Percentiles rank a stretch among this genome's conserved stretches.
Conservation (phyloP, 2,888 invertebrate species). For the Dioctria linearis region DNA sequence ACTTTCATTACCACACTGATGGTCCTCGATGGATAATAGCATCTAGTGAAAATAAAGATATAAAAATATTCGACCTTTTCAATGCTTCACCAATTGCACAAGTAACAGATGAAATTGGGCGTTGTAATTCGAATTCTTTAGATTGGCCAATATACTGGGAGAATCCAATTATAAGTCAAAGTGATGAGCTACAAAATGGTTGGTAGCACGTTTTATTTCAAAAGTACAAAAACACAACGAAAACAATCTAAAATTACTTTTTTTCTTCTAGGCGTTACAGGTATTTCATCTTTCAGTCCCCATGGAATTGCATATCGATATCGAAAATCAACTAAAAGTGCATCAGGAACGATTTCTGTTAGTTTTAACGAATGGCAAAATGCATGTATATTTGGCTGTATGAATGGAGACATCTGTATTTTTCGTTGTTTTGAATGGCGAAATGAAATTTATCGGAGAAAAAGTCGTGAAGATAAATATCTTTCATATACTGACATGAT, state of each 20-base stretch:
- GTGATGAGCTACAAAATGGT: constrained; percentile 63
- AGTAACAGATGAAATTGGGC: constrained; percentile 59
- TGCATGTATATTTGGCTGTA: constrained; percentile 60
- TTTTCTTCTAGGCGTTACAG: constrained; percentile 52
- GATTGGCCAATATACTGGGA: constrained; percentile 68
- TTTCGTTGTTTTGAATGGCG: constrained; percentile 11
- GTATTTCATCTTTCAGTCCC: constrained; percentile 61
- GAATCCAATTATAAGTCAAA: constrained; percentile 61
- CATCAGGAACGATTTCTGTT: constrained; percentile 61
- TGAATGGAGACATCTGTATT: constrained; percentile 65
- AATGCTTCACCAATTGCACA: constrained; percentile 63
- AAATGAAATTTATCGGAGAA: constrained; percentile 46
- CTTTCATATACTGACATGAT: constrained; percentile 62
- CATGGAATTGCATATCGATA: constrained; percentile 59
- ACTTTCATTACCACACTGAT: constrained; percentile 66
- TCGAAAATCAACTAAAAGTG: constrained; percentile 60
- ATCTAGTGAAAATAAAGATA: constrained; percentile 60
- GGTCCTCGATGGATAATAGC: constrained; percentile 67
- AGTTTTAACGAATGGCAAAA: constrained; percentile 63
- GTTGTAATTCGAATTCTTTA: constrained; percentile 60
- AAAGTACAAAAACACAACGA: neutral
- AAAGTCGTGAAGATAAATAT: constrained; percentile 55
- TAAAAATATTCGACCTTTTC: constrained; percentile 64
- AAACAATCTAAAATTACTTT: neutral
- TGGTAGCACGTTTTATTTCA: constrained; percentile 55